Percentiles rank a stretch among this genome's conserved stretches.
Evolutionary conservation across 2,797 vertebrate genomes (phyloP).

Genomic region (Pseudochaenichthys georgianus): DNA sequence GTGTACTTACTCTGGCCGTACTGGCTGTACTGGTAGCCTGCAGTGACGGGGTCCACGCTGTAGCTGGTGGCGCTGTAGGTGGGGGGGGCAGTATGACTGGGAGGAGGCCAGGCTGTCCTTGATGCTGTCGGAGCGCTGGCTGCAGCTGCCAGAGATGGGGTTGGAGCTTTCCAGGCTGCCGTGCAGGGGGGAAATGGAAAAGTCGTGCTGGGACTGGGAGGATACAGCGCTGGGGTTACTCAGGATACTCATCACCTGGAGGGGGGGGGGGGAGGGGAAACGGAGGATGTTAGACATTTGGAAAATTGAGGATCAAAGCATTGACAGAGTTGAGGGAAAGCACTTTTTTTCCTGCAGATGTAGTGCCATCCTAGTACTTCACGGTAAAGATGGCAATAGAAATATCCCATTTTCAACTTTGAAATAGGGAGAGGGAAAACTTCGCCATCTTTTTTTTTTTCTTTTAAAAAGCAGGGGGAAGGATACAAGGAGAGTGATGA

Average conservation of each 20-base stretch:
- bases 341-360: slow-evolving; percentile 68
- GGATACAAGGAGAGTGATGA: slow-evolving; percentile 64
- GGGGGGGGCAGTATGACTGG: slow-evolving; percentile 97
- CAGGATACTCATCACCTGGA: slow-evolving; percentile 98
- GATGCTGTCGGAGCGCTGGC: slow-evolving; percentile 96
- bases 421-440: slow-evolving; percentile 69
- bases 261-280: slow-evolving; percentile 55
- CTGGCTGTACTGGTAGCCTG: slow-evolving; percentile 97
- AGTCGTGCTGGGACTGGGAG: slow-evolving; percentile 94
- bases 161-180: slow-evolving; percentile 93
- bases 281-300: slow-evolving; percentile 71
- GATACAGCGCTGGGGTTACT: slow-evolving; percentile 93
- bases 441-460: slow-evolving; percentile 47
- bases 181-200: slow-evolving; percentile 97
- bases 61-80: slow-evolving; percentile 98
- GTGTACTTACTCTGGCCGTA: slow-evolving; percentile 94
- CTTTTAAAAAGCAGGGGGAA: slow-evolving; percentile 60
- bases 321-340: slow-evolving; percentile 69
- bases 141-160: slow-evolving; percentile 97
- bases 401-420: slow-evolving; percentile 70
- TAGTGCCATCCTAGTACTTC: slow-evolving; percentile 65
- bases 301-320: slow-evolving; percentile 76
- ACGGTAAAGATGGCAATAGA: slow-evolving; percentile 64
- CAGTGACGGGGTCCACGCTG: slow-evolving; percentile 96
- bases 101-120: slow-evolving; percentile 96